Evolutionary conservation across 2,113 vertebrate species (phyloP), one percentile per base, ranked within the genome.

Genomic region (Neolamprologus cancellatus): DNA sequence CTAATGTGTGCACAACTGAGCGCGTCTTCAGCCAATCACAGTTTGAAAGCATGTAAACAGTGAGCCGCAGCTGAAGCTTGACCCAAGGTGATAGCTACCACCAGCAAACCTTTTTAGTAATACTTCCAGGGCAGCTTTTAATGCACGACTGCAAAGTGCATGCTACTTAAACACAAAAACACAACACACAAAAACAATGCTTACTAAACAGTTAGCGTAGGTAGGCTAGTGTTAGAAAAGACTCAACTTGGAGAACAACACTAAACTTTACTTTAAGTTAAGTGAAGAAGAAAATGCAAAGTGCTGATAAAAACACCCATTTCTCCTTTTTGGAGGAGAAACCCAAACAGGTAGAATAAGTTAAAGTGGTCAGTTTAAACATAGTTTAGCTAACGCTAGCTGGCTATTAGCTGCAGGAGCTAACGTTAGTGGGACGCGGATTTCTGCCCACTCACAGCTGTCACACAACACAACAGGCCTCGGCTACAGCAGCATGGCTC

Each of bases 391-490:
- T 52, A 69, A 74, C 2, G 74, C 84, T 89, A 87, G 23, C 36
- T 66, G 12, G 69, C 80, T 87, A 79, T 5, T 80, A 69, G 91
- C 91, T 66, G 23, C 36, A 66, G 3, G 6, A n/a, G 88, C 88
- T 92, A 89, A 61, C 48, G 17, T 32, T 57, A 18, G 44, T 79
- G 59, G 76, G 32, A 86, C 66, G 85, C 55, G 66, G 44, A 82
- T 86, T 91, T 91, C 18, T 91, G 79, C 50, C 81, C 90, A 88
- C 89, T 91, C 87, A 87, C 93, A 95, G 93, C 94, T 94, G 95
- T 95, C 93, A 94, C 8, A 88, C 79, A 89, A 8, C 74, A 86
- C 82, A 91, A 34, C 87, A 86, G 90, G 91, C 90, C 92, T 30
- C 54, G 32, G 82, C 87, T 85, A 44, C 83, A 89, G 20, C 80